Evolutionary conservation across 2,888 invertebrate species (phyloP).

Genomic region (Andrena haemorrhoa): DNA sequence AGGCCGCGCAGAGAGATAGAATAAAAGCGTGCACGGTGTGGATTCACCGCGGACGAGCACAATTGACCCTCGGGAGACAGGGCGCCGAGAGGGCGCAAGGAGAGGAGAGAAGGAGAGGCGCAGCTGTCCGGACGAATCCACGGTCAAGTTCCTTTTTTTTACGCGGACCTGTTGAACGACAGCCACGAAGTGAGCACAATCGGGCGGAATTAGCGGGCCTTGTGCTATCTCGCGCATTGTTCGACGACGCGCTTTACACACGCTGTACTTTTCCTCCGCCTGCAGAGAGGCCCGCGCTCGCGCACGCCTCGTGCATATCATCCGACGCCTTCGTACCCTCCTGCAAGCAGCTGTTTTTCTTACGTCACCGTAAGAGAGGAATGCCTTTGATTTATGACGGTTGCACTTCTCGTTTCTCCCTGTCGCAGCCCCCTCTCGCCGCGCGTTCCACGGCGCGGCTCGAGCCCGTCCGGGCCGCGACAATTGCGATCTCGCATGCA

Average conservation of each 20-base stretch:
- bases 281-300: not conserved
- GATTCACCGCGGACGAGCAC: slow-evolving; percentile 59
- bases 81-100: slow-evolving; percentile 24
- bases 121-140: slow-evolving; percentile 65
- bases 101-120: slow-evolving; percentile 17
- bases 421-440: not conserved
- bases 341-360: slow-evolving; percentile 78
- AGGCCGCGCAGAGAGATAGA: slow-evolving; percentile 28
- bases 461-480: slow-evolving; percentile 41
- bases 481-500: slow-evolving; percentile 70
- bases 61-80: slow-evolving; percentile 46
- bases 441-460: not conserved
- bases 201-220: slow-evolving; percentile 78
- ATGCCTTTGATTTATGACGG: slow-evolving; percentile 76
- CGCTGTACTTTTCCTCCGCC: slow-evolving; percentile 40
- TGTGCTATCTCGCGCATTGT: slow-evolving; percentile 76
- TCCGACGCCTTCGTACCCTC: slow-evolving; percentile 66
- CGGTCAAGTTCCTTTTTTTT: slow-evolving; percentile 68
- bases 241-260: slow-evolving; percentile 54
- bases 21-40: slow-evolving; percentile 13
- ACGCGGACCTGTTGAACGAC: slow-evolving; percentile 67
- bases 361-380: slow-evolving; percentile 73
- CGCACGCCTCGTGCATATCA: slow-evolving; percentile 57
- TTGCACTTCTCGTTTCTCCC: slow-evolving; percentile 39
- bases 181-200: slow-evolving; percentile 76